These are phyloP conservation scores for Morus bassanus DNA, from an alignment of 2,797 vertebrate species.

Conservation along the genomic window DNA sequence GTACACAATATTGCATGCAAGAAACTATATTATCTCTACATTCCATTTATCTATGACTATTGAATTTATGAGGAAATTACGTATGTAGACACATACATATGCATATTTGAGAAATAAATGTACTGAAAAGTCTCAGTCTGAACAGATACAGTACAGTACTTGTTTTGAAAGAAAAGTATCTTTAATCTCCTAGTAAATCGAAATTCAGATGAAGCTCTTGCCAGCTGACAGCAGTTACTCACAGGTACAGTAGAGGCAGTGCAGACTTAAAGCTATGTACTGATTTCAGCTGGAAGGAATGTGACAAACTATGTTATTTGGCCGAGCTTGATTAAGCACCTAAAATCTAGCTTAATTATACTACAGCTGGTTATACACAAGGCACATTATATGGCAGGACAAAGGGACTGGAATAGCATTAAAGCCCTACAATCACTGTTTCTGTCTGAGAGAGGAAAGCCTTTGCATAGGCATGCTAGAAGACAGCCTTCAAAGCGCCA, in stretches of 20 bases:
- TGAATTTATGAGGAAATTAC: conserved; percentile 45
- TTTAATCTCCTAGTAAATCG: conserved; percentile 24
- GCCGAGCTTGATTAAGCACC: conserved; percentile 42
- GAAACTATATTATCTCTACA: conserved; percentile 21
- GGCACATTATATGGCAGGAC: not conserved
- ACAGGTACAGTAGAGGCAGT: conserved; percentile 63
- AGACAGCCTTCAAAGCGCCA: not conserved
- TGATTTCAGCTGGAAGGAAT: conserved; percentile 57
- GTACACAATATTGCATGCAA: not conserved
- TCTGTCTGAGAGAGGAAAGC: not conserved
- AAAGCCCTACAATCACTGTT: not conserved
- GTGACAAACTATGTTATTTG: conserved; percentile 34
- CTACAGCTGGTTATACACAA: conserved; percentile 22
- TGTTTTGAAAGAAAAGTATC: conserved; percentile 29
- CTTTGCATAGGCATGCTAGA: not conserved
- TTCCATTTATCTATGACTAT: conserved; percentile 18
- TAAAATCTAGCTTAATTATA: conserved; percentile 52
- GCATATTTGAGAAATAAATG: conserved; percentile 49
- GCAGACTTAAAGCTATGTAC: conserved; percentile 32
- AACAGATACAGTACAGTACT: conserved; percentile 8
- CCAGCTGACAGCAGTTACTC: conserved; percentile 59
- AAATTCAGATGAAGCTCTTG: conserved; percentile 26
- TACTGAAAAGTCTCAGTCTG: conserved; percentile 10
- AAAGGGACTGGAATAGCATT: not conserved
- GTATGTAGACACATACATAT: conserved; percentile 47